Evolutionary conservation across 1,140 invertebrate genomes (phyloP).

Genomic region (Berghia stephanieae): DNA sequence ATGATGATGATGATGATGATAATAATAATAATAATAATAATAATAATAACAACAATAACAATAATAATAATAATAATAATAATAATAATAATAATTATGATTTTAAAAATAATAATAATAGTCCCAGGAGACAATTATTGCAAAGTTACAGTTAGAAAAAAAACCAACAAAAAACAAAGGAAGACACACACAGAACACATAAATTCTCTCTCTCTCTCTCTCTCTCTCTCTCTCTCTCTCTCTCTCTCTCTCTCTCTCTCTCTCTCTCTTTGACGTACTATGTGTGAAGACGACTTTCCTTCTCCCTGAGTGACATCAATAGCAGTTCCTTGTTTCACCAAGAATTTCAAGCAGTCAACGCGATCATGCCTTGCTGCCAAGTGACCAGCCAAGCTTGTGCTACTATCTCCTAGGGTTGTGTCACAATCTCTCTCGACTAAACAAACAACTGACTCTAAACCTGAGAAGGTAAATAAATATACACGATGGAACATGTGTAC

Average conservation of each 20-base stretch:
- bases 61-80: constrained; percentile 4
- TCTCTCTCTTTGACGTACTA: not conserved
- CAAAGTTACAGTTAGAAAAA: too few relatives aligned
- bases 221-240: not conserved
- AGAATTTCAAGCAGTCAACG: constrained; percentile 58
- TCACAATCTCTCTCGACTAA: constrained; percentile 64
- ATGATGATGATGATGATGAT: constrained; percentile 1
- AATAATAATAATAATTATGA: not conserved
- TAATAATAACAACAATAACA: too few relatives aligned
- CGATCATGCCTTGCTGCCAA: constrained; percentile 59
- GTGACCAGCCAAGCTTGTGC: constrained; percentile 56
- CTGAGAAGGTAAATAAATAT: too few relatives aligned
- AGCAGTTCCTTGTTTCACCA: constrained; percentile 60
- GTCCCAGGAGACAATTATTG: too few relatives aligned
- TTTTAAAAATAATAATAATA: too few relatives aligned
- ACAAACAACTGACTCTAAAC: constrained; percentile 50
- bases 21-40: constrained; percentile 4
- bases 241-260: not conserved
- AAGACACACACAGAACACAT: not conserved
- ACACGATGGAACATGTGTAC: too few relatives aligned
- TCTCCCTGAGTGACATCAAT: constrained; percentile 55
- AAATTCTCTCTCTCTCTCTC: not conserved
- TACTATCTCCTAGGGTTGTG: constrained; percentile 58
- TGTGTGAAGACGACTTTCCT: constrained; percentile 46
- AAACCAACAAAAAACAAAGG: not conserved